Evolutionary conservation across 2,113 vertebrate genomes (phyloP).

Genomic region (Megaceryle torquata): DNA sequence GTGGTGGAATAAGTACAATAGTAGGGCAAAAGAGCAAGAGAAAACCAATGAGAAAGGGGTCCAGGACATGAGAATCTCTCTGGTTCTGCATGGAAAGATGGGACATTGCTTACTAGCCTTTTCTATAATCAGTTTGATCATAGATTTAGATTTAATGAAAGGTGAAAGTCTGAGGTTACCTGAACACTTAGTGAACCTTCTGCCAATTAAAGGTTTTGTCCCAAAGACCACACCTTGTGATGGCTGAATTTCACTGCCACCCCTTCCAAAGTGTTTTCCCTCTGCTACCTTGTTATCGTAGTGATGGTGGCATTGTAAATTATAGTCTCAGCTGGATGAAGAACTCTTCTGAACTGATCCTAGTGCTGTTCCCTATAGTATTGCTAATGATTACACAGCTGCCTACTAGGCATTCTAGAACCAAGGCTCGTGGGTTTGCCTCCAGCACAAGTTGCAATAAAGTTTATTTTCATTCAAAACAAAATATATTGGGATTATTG

Average conservation of each 20-base stretch:
- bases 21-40: not conserved
- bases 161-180: slow-evolving; percentile 36
- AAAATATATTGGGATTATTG: slow-evolving; percentile 73
- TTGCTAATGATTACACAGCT: slow-evolving; percentile 75
- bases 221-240: slow-evolving; percentile 45
- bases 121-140: not conserved
- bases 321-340: slow-evolving; percentile 65
- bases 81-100: not conserved
- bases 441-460: slow-evolving; percentile 67
- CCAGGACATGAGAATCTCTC: not conserved
- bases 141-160: slow-evolving; percentile 26
- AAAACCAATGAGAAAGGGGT: not conserved
- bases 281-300: slow-evolving; percentile 64
- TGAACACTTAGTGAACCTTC: slow-evolving; percentile 27
- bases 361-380: slow-evolving; percentile 46
- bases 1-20: not conserved
- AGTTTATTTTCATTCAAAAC: slow-evolving; percentile 75
- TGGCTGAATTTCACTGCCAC: slow-evolving; percentile 59
- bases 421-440: slow-evolving; percentile 30
- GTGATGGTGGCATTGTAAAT: slow-evolving; percentile 66
- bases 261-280: slow-evolving; percentile 51
- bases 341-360: slow-evolving; percentile 60
- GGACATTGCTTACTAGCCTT: not conserved
- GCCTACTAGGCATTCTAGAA: slow-evolving; percentile 67
- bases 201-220: slow-evolving; percentile 11